Percentiles rank a stretch among this genome's conserved stretches.
These are phyloP conservation scores for Tenthredo amoena DNA, from an alignment of 2,888 invertebrate genomes.

Conservation along the genomic window DNA sequence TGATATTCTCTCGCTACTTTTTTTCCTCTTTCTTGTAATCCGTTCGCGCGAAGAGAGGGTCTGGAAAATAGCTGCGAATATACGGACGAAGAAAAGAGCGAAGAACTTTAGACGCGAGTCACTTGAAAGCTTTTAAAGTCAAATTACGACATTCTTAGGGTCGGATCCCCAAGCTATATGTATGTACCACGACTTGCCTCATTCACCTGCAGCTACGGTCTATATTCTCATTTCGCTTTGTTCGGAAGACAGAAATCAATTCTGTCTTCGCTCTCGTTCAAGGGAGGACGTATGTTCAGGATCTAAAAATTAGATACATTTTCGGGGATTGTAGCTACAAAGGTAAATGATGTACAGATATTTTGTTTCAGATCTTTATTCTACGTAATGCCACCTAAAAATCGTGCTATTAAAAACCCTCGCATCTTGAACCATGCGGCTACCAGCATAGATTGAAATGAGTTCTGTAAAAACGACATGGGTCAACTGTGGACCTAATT, in stretches of 20 bases:
- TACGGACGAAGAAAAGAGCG: not conserved
- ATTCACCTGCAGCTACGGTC: not conserved
- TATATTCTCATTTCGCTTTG: not conserved
- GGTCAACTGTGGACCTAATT: too few relatives aligned
- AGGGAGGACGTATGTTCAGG: too few relatives aligned
- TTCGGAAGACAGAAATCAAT: not conserved
- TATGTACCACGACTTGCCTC: not conserved
- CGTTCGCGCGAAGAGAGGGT: not conserved
- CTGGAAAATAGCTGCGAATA: not conserved
- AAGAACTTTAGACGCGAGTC: constrained; percentile 16
- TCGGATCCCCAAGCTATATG: not conserved
- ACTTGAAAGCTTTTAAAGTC: constrained; percentile 16
- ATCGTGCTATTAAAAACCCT: too few relatives aligned
- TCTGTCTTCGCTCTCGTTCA: not conserved
- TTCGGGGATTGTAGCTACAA: too few relatives aligned
- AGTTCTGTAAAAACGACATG: too few relatives aligned
- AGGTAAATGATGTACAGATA: too few relatives aligned
- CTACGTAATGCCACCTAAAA: too few relatives aligned
- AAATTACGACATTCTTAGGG: not conserved
- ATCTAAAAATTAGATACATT: too few relatives aligned
- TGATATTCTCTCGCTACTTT: not conserved
- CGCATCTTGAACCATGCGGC: too few relatives aligned
- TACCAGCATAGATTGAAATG: too few relatives aligned
- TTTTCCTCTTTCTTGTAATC: not conserved
- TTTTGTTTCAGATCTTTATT: too few relatives aligned